phyloP scores from a whole-genome alignment of 2,888 invertebrate species.

The Aleiodes testaceus region DNA sequence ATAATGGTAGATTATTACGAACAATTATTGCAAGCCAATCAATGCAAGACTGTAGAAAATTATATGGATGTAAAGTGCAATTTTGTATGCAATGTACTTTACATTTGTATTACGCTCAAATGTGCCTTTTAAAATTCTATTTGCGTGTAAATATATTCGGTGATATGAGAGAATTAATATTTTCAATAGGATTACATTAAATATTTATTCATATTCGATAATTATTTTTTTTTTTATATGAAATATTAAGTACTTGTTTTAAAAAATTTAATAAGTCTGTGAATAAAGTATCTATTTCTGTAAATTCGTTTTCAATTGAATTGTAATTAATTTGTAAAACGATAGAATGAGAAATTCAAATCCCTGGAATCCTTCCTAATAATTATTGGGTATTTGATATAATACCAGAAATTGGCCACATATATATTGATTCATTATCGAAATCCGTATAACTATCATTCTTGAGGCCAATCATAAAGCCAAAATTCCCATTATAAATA shows the following conservation, averaged over 20 bases:
- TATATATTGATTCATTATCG: slow-evolving; percentile 21
- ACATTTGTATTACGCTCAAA: neutral
- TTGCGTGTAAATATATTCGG: slow-evolving; percentile 20
- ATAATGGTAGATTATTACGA: slow-evolving; percentile 35
- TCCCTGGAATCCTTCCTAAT: neutral
- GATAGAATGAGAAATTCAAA: neutral
- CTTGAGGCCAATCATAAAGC: slow-evolving; percentile 9
- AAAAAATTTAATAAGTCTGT: neutral
- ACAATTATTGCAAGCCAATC: slow-evolving; percentile 52
- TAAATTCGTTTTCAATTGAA: too few relatives aligned
- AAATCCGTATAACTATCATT: slow-evolving; percentile 8
- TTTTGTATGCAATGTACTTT: slow-evolving; percentile 6
- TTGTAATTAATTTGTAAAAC: too few relatives aligned
- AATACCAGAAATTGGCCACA: neutral
- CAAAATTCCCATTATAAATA: slow-evolving; percentile 3
- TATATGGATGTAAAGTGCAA: neutral
- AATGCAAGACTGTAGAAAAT: slow-evolving; percentile 53
- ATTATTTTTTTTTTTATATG: neutral
- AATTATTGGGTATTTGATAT: neutral
- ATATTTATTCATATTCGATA: neutral
- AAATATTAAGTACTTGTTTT: too few relatives aligned
- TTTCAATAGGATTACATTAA: neutral
- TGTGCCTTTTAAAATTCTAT: slow-evolving; percentile 26
- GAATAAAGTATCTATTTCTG: slow-evolving; percentile 1
- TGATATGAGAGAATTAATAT: neutral